Base-by-base conservation (phyloP, 2,797 vertebrate genomes). In the Micrastur ruficollis region DNA sequence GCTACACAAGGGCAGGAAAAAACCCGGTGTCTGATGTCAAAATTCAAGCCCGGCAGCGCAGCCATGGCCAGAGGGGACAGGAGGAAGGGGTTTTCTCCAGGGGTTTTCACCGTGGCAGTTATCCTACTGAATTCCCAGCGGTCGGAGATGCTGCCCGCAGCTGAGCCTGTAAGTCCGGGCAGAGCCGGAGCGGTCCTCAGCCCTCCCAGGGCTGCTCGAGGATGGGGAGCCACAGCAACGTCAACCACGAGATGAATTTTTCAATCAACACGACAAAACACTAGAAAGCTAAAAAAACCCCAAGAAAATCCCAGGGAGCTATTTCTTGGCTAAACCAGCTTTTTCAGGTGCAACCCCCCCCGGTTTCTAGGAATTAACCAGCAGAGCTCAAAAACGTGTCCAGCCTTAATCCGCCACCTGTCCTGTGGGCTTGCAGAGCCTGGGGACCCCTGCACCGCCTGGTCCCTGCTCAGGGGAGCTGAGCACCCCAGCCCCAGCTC, bases 1-100 rank as follows among this genome's bases (percentile, higher is more conserved):
- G 95, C 95, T 82, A 75, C 88, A 80, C 86, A 81, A 92, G 93
- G 73, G 94, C 96, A 95, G 94, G 89, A 89, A 90, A 91, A 91
- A 95, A 81, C 55, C 26, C 90, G 90, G 93, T 94, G 83, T 91
- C 95, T 94, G 90, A 62, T 83, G 59, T 92, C 92, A 40, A 90
- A 95, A 86, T 3, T 36, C 82, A 87, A 81, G 73, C 40, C 81
- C 10, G 16, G 49, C 70, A 29, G 74, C 8, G 34, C 29, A 42
- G 82, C 63, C 34, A 27, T 14, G 18, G 78, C 66, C 4, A 6
- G 40, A 61, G 21, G 18, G 20, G 66, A 73, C 49, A 58, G 47
- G 36, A 79, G 70, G 9, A 46, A 79, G 50, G 75, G 36, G 68
- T 4, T 62, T 79, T 76, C 40, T 79, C 62, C 34, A 0, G 4